Conservation (phyloP, 2,888 invertebrate genomes). For the Xylocampa areola region DNA sequence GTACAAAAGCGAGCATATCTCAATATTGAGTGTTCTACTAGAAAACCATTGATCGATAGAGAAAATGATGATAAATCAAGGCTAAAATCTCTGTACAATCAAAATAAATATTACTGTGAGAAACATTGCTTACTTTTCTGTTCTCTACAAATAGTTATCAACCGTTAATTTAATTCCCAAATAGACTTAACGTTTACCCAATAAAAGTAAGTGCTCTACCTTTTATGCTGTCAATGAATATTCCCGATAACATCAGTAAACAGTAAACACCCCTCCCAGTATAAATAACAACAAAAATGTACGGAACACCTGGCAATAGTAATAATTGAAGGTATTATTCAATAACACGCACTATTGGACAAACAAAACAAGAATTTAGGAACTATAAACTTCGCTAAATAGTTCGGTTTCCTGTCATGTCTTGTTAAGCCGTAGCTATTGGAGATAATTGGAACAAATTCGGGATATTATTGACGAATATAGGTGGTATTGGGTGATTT, state of each 20-base stretch:
- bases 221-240: conserved; percentile 52
- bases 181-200: neutral
- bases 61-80: too few relatives aligned
- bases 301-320: conserved; percentile 43
- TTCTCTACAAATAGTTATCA: too few relatives aligned
- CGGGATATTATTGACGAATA: neutral
- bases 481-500: neutral
- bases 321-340: conserved; percentile 54
- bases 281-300: conserved; percentile 6
- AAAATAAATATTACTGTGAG: too few relatives aligned
- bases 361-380: conserved; percentile 31
- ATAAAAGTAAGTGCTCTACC: neutral
- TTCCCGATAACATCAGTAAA: conserved; percentile 52
- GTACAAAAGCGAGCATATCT: too few relatives aligned
- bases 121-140: too few relatives aligned
- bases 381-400: conserved; percentile 18
- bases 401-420: conserved; percentile 22
- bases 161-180: neutral
- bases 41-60: too few relatives aligned
- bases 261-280: conserved; percentile 18
- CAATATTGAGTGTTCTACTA: too few relatives aligned
- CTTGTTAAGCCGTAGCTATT: conserved; percentile 23
- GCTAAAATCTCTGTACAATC: too few relatives aligned
- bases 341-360: conserved; percentile 64
- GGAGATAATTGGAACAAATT: conserved; percentile 21